Evolutionary conservation across 1,140 invertebrate species (phyloP), one percentile per base, ranked within the genome.

Genomic region (Solen grandis): DNA sequence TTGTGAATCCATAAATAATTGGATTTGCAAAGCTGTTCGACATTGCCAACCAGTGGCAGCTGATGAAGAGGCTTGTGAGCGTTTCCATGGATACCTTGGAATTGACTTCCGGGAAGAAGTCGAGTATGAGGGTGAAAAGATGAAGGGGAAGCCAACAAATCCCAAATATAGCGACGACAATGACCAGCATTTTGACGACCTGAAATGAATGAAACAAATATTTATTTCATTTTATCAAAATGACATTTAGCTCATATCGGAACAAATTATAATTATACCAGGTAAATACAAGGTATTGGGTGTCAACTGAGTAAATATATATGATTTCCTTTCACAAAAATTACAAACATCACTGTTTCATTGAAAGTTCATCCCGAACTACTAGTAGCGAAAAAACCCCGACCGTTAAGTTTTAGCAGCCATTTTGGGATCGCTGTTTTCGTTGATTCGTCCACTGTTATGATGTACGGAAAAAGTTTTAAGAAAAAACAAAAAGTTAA

Each of bases 131-230:
- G 75, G 91, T 80, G 54, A 85, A 85, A 4, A 96, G 92, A 90
- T 97, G 97, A 86, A 96, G 95, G 0, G 96, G 96, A 31, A 97
- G 92, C 96, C 96, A 97, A 87, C 96, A 97, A n/a, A 96, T 91
- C 1, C 95, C 96, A 90, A 96, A 97, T 2, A 96, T 96, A 22
- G 95, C 94, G 0, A 97, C 96, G 0, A 97, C 96, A 0, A 94
- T 96, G 62, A 97, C 94, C 95, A 97, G 96, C 97, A 97, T 97
- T 91, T 96, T 97, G 74, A 97, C 94, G 95, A 97, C 97, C 96
- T 97, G 95, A 76, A 85, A 85, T 57, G 19, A 78, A 36, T 55
- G 33, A 66, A 55, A 2, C 3, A 25, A 19, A 3, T 22, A 19
- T 22, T n/a, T 16, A 27, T 13, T 8, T 59, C 5, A 14, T 59